A percentile compares a stretch with the other conserved stretches of the same genome.
These are phyloP conservation scores for Aelia acuminata DNA, from an alignment of 2,888 invertebrate genomes.

Conservation along the genomic window DNA sequence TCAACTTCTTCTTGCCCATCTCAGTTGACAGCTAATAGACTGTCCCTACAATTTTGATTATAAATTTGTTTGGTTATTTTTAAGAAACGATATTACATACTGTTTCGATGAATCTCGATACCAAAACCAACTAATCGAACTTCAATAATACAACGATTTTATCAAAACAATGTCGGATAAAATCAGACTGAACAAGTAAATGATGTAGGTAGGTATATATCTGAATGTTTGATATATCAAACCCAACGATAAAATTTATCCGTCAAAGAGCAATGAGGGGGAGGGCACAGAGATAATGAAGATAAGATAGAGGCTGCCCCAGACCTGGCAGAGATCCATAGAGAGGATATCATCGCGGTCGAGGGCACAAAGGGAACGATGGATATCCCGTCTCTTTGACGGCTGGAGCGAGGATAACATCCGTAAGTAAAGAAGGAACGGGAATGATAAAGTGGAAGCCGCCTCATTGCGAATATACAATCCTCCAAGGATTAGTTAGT, in stretches of 20 bases:
- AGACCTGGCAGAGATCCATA: not conserved
- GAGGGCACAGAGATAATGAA: conserved; percentile 14
- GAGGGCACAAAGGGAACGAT: not conserved
- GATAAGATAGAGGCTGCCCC: not conserved
- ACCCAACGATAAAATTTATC: not conserved
- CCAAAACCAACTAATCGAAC: too few relatives aligned
- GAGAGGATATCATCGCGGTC: not conserved
- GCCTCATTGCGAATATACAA: not conserved
- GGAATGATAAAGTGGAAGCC: not conserved
- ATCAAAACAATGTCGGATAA: too few relatives aligned
- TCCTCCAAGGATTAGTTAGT: not conserved
- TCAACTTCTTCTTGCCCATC: too few relatives aligned
- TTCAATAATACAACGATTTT: too few relatives aligned
- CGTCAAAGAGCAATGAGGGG: not conserved
- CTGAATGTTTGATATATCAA: too few relatives aligned
- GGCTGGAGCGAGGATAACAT: not conserved
- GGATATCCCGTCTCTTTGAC: conserved; percentile 16
- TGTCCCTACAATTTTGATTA: too few relatives aligned
- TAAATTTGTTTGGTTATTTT: too few relatives aligned
- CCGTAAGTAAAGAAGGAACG: conserved; percentile 20
- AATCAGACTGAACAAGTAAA: too few relatives aligned
- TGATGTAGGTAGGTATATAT: too few relatives aligned
- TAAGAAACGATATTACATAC: too few relatives aligned
- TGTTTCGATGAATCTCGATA: too few relatives aligned
- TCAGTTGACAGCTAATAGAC: too few relatives aligned